Percentiles rank a stretch among this genome's conserved stretches.
Conservation (phyloP, 2,113 vertebrate genomes). For the Otis tarda region DNA sequence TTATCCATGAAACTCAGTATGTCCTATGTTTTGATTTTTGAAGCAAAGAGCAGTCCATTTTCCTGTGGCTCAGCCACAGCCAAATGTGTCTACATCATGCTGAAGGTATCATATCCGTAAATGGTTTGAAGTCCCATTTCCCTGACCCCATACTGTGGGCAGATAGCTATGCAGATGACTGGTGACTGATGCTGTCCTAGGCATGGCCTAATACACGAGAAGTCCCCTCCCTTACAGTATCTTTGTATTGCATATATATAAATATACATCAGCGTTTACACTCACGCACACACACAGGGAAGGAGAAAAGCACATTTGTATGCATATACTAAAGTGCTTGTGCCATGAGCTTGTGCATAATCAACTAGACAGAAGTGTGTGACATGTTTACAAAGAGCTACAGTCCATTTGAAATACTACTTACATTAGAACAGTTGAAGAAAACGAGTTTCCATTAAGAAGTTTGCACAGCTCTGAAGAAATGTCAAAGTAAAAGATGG, state of each 20-base stretch:
- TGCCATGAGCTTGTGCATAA: background rate
- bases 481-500: background rate
- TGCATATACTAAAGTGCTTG: background rate
- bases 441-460: background rate
- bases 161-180: background rate
- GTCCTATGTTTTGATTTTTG: background rate
- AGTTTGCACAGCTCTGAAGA: background rate
- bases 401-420: background rate
- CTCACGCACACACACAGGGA: accelerated
- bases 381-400: background rate
- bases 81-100: background rate
- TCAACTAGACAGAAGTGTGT: accelerated
- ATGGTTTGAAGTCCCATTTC: background rate
- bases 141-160: background rate
- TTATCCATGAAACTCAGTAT: background rate
- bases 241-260: background rate
- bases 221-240: background rate
- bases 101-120: background rate
- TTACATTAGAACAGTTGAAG: background rate
- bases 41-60: background rate
- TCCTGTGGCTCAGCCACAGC: background rate
- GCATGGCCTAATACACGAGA: background rate
- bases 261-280: background rate
- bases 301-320: background rate
- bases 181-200: background rate